These are phyloP conservation scores for Chiridota heheva DNA, from an alignment of 35 echinoderm and acorn worm species.

Conservation along the genomic window DNA sequence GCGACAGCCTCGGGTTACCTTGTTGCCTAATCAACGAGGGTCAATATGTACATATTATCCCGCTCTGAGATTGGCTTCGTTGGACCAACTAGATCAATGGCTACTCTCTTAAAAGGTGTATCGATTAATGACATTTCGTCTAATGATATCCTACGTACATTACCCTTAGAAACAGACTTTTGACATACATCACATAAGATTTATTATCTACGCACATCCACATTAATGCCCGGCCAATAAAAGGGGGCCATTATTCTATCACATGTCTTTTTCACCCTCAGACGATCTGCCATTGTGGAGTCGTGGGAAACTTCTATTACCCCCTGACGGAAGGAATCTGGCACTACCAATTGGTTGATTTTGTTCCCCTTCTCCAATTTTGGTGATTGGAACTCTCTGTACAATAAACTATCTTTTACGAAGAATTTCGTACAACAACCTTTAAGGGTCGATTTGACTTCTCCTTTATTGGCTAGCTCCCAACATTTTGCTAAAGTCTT, in stretches of 20 bases:
- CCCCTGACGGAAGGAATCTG: not conserved
- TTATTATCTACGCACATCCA: not conserved
- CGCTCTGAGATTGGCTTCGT: not conserved
- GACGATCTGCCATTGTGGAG: not conserved
- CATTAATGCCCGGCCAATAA: not conserved
- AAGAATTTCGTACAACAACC: too few relatives aligned
- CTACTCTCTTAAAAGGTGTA: conserved; percentile 12
- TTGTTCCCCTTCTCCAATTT: too few relatives aligned
- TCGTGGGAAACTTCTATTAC: not conserved
- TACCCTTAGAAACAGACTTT: not conserved
- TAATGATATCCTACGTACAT: conserved; percentile 1
- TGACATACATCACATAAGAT: conserved; percentile 10
- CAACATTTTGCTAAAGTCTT: too few relatives aligned
- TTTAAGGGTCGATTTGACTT: too few relatives aligned
- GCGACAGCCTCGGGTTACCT: conserved; percentile 25
- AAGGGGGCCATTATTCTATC: conserved; percentile 7
- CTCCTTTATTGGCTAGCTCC: too few relatives aligned
- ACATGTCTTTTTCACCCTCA: not conserved
- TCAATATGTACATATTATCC: conserved; percentile 16
- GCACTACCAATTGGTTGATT: not conserved
- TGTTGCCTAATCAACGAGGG: conserved; percentile 32
- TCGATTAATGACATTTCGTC: too few relatives aligned
- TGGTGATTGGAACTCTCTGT: too few relatives aligned
- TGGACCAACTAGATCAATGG: conserved; percentile 32
- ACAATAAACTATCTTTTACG: too few relatives aligned